Percentiles rank a stretch among this genome's conserved stretches.
Evolutionary conservation across 2,797 vertebrate species (phyloP).

Genomic region (Catamblyrhynchus diadema): DNA sequence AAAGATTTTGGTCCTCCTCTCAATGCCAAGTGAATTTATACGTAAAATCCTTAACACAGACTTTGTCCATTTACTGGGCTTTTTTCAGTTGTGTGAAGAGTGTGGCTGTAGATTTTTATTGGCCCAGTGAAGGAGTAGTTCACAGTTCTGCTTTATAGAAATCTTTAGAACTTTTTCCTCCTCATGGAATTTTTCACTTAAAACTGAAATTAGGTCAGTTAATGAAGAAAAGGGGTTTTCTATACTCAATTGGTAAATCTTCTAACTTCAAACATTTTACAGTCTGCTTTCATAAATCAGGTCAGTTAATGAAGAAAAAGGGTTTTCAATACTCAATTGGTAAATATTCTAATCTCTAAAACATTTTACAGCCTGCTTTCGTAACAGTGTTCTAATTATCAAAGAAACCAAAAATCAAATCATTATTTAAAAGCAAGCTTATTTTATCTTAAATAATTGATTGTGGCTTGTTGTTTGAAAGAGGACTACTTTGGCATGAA

Average conservation of each 20-base stretch:
- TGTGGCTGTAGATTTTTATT: background rate
- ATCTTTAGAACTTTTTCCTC: background rate
- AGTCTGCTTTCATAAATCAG: background rate
- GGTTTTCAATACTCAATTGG: background rate
- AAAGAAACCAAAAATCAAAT: background rate
- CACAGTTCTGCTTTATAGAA: background rate
- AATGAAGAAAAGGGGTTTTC: background rate
- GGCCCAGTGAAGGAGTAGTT: background rate
- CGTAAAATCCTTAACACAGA: background rate
- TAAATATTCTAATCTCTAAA: background rate
- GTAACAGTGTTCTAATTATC: background rate
- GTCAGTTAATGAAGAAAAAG: background rate
- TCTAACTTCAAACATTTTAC: background rate
- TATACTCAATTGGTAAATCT: background rate
- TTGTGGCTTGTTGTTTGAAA: slow-evolving; percentile 57
- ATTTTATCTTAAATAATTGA: slow-evolving; percentile 59
- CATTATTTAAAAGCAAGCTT: slow-evolving; percentile 34
- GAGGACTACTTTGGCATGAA: slow-evolving; percentile 51
- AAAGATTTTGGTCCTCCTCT: background rate
- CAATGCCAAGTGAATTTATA: background rate
- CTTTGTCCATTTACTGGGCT: background rate
- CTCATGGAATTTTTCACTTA: background rate
- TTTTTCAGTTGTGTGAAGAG: background rate
- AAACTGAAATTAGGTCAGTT: background rate
- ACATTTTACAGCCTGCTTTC: background rate